Base-by-base conservation (phyloP, 1,140 invertebrate genomes). In the Brevipalpus yothersi region DNA sequence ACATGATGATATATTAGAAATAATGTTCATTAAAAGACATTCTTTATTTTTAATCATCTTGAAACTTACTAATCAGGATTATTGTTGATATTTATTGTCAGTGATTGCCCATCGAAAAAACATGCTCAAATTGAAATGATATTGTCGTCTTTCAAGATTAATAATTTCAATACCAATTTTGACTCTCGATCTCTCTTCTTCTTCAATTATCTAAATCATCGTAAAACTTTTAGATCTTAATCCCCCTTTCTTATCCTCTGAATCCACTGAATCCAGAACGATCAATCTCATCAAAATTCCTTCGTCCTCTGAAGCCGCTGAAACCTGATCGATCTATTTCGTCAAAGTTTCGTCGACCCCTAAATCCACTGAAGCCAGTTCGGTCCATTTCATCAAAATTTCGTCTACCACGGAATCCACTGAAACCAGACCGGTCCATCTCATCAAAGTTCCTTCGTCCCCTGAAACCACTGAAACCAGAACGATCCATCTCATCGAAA, bases 251-350 rank as follows among this genome's bases (percentile, higher is more conserved):
- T 51, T 62, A 56, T 67, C 71, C 72, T 55, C 69, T 65, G 62
- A 75, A 75, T 21, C 68, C 70, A 53, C 70, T 67, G 62, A 75
- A 71, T 19, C 68, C 70, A 13, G 70, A 72, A 63, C 72, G 69
- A 65, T 77, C 75, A 58, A 77, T 76, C 67, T 77, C 76, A 61
- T 78, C 77, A 60, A 78, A 75, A 82, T 84, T 75, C 72, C 77
- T 73, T 58, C 67, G 66, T 49, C 75, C 76, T 21, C 68, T 65
- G 64, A 79, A 75, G 5, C 72, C 73, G 13, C 73, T 72, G 63
- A 78, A 79, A 40, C 76, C 77, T 60, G 73, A 73, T 17, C 73
- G 70, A 66, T 80, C 77, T 62, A 79, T 79, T 65, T 79, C 78
- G 62, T 78, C 74, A 31, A 80, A 79, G 66, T 79, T 78, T 49